A percentile compares a stretch with the other conserved stretches of the same genome.
These are phyloP conservation scores for Typhlomys cinereus DNA, from an alignment of 2,113 vertebrate genomes.

Conservation along the genomic window DNA sequence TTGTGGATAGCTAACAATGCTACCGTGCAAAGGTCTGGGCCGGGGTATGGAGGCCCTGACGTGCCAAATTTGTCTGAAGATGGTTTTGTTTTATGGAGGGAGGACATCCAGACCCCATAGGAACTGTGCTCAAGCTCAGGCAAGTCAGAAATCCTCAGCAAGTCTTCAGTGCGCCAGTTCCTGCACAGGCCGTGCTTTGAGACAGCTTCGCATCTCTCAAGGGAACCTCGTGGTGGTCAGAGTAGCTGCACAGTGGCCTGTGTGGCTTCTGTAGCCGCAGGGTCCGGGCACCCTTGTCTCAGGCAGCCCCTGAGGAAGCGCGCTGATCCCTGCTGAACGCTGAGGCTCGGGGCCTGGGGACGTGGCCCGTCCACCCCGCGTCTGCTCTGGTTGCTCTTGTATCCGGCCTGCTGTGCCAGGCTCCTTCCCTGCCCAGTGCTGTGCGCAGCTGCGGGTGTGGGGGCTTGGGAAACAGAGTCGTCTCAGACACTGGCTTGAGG, in stretches of 20 bases:
- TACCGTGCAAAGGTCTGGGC: background rate
- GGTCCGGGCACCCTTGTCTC: background rate
- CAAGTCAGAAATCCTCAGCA: background rate
- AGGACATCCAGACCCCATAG: background rate
- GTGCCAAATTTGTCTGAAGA: background rate
- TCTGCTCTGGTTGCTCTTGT: too few relatives aligned
- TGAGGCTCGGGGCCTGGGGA: background rate
- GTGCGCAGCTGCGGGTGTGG: background rate
- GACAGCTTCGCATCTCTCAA: rapidly evolving
- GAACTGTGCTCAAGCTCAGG: background rate
- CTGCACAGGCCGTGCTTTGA: rapidly evolving
- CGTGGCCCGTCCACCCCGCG: background rate
- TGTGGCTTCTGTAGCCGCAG: background rate
- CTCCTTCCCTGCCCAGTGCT: background rate
- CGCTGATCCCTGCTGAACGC: background rate
- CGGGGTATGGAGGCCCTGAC: background rate
- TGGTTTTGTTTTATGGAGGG: background rate
- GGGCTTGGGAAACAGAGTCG: background rate
- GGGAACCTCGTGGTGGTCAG: background rate
- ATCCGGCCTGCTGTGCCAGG: background rate
- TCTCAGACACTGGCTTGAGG: background rate
- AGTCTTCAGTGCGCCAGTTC: background rate
- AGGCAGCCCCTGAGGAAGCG: background rate
- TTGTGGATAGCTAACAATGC: background rate
- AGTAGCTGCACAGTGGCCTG: background rate